phyloP scores from a whole-genome alignment of 2,888 invertebrate genomes.

The Opisthograptis luteolata region DNA sequence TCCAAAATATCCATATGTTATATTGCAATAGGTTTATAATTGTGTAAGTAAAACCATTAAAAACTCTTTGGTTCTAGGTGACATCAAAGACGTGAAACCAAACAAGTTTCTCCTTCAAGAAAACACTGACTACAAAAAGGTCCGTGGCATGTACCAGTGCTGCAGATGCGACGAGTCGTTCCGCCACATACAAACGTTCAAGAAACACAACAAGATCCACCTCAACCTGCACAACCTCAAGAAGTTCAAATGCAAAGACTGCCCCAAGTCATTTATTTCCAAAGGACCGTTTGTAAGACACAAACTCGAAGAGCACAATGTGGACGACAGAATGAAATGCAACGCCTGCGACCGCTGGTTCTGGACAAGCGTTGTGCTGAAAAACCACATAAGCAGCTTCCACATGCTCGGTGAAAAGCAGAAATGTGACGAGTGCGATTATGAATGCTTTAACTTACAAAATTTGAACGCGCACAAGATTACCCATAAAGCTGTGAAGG shows the following conservation, averaged over 20 bases:
- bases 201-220: not conserved
- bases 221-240: not conserved
- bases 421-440: constrained; percentile 65
- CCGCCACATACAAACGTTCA: not conserved
- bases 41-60: too few species aligned
- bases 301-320: constrained; percentile 21
- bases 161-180: not conserved
- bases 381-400: constrained; percentile 65
- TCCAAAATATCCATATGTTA: too few species aligned
- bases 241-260: not conserved
- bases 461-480: constrained; percentile 65
- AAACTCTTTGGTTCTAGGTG: too few species aligned
- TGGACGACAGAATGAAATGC: constrained; percentile 67
- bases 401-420: constrained; percentile 69
- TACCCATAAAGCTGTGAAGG: constrained; percentile 68
- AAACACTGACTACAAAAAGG: not conserved
- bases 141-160: not conserved
- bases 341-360: constrained; percentile 66
- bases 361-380: constrained; percentile 56
- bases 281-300: not conserved
- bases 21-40: too few species aligned
- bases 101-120: not conserved
- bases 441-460: constrained; percentile 55
- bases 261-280: not conserved
- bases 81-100: not conserved